Conservation (phyloP, 2,797 vertebrate species). For the Salmo trutta region DNA sequence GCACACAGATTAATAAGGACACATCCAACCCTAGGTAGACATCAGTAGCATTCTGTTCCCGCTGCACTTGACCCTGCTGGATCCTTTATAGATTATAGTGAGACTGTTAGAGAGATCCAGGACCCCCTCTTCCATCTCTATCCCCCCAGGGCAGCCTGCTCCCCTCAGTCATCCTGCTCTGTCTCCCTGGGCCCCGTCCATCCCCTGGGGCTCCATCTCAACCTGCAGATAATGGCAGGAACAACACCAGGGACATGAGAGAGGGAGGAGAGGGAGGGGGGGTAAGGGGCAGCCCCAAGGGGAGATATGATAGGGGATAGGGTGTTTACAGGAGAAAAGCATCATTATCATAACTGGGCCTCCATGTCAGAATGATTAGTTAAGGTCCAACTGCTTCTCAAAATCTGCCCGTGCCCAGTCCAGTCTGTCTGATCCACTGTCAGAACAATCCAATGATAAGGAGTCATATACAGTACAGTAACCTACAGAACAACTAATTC, state of each 20-base stretch:
- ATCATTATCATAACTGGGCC: slow-evolving; percentile 68
- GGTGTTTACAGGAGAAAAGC: slow-evolving; percentile 34
- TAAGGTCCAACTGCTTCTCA: slow-evolving; percentile 69
- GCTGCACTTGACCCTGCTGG: background rate
- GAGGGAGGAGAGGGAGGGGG: background rate
- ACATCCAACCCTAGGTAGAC: background rate
- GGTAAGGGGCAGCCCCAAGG: slow-evolving; percentile 12
- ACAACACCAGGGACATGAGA: slow-evolving; percentile 39
- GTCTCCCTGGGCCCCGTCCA: background rate
- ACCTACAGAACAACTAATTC: no score
- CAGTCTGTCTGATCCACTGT: slow-evolving; percentile 44
- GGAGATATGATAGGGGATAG: background rate
- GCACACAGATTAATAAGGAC: no score
- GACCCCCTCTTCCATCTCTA: background rate
- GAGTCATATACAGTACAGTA: background rate
- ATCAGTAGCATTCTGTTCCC: background rate
- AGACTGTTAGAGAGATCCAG: background rate
- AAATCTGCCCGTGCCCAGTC: slow-evolving; percentile 61
- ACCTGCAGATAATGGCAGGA: slow-evolving; percentile 30
- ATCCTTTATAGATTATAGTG: background rate
- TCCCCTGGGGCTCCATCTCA: slow-evolving; percentile 29
- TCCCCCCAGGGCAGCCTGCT: background rate
- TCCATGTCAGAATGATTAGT: slow-evolving; percentile 44
- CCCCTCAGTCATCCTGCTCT: background rate
- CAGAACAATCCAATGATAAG: slow-evolving; percentile 11